A percentile compares a stretch with the other conserved stretches of the same genome.
These are phyloP conservation scores for Melitaea athalia DNA, from an alignment of 2,888 invertebrate genomes.

Conservation along the genomic window DNA sequence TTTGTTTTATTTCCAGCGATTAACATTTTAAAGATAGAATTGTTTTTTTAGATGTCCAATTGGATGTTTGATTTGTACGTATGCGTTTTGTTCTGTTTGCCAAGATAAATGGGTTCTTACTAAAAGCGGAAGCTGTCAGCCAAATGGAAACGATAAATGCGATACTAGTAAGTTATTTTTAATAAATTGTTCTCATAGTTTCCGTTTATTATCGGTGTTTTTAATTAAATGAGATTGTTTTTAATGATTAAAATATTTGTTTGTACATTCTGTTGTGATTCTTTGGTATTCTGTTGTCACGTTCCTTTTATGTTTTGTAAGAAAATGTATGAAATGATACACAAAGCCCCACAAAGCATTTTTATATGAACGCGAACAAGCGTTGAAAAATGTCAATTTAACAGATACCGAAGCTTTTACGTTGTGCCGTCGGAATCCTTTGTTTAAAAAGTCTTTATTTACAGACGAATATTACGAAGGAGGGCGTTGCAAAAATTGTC, in stretches of 20 bases:
- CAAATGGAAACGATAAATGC: slow-evolving; percentile 88
- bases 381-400: slow-evolving; percentile 47
- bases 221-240: background rate
- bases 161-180: slow-evolving; percentile 84
- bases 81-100: slow-evolving; percentile 88
- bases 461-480: slow-evolving; percentile 89
- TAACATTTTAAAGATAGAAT: slow-evolving; percentile 36
- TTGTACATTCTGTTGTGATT: background rate
- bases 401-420: slow-evolving; percentile 45
- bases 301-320: slow-evolving; percentile 36
- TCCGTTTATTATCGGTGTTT: background rate
- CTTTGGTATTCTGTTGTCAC: slow-evolving; percentile 24
- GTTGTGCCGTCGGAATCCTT: slow-evolving; percentile 41
- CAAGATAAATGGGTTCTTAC: slow-evolving; percentile 88
- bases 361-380: slow-evolving; percentile 41
- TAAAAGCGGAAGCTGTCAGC: slow-evolving; percentile 88
- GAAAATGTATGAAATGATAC: slow-evolving; percentile 40
- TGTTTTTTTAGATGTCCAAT: slow-evolving; percentile 84
- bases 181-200: too few species aligned
- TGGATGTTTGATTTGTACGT: slow-evolving; percentile 89
- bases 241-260: slow-evolving; percentile 8
- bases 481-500: slow-evolving; percentile 90
- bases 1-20: slow-evolving; percentile 34
- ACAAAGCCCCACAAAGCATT: slow-evolving; percentile 44
- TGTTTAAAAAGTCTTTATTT: slow-evolving; percentile 55